A percentile compares a stretch with the other conserved stretches of the same genome.
These are phyloP conservation scores for Holothuria leucospilota DNA, from an alignment of 53 echinoderm and acorn worm species.

Conservation along the genomic window DNA sequence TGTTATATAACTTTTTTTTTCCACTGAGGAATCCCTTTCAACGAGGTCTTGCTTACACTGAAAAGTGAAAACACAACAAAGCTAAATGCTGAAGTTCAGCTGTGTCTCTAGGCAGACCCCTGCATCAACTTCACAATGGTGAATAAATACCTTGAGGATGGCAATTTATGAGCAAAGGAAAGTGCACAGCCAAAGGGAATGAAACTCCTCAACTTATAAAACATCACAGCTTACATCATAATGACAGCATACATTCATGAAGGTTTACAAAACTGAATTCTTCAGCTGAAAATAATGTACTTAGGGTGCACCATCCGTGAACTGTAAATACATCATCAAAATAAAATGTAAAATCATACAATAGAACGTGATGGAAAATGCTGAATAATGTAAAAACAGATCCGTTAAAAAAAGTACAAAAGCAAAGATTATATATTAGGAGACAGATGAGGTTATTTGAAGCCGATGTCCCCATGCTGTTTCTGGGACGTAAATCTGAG, in stretches of 20 bases:
- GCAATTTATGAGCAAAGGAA: too few species aligned
- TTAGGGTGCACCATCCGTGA: neutral
- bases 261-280: neutral
- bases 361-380: neutral
- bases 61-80: too few species aligned
- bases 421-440: neutral
- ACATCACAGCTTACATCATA: neutral
- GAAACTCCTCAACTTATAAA: neutral
- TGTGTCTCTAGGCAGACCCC: too few species aligned
- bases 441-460: too few species aligned
- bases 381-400: neutral
- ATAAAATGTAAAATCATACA: neutral
- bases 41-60: too few species aligned
- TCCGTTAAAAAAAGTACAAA: neutral
- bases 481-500: neutral
- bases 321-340: neutral
- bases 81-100: too few species aligned
- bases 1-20: too few species aligned
- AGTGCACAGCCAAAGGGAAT: too few species aligned
- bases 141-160: too few species aligned
- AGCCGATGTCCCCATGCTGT: too few species aligned
- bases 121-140: too few species aligned
- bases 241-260: constrained; percentile 23
- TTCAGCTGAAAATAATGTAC: neutral
- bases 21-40: too few species aligned